A percentile compares a stretch with the other conserved stretches of the same genome.
Conservation (phyloP, 2,113 vertebrate species). For the Gallinago jamesoni region DNA sequence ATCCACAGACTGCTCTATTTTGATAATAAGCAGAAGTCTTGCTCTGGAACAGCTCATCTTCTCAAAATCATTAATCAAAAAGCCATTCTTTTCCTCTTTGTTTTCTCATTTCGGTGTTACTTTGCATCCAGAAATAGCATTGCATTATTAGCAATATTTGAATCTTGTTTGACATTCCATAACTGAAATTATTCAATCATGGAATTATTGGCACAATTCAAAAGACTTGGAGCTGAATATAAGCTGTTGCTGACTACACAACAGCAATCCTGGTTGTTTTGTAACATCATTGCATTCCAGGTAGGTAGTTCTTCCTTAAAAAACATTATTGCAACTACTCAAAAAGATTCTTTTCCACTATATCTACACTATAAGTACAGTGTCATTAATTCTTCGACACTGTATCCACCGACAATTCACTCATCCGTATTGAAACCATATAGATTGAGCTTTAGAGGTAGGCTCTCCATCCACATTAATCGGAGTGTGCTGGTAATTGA, state of each 20-base stretch:
- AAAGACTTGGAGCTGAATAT: background rate
- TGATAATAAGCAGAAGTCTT: background rate
- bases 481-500: background rate
- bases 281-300: background rate
- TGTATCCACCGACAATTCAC: background rate
- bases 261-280: background rate
- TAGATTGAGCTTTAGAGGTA: background rate
- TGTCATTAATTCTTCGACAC: background rate
- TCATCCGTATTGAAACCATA: background rate
- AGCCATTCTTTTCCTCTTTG: background rate
- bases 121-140: background rate
- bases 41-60: background rate
- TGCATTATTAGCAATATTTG: background rate
- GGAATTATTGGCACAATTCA: constrained; percentile 20
- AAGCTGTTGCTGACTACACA: constrained; percentile 8
- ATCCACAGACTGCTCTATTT: background rate
- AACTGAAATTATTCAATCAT: constrained; percentile 7
- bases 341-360: background rate
- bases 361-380: background rate
- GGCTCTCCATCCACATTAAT: background rate
- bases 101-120: background rate
- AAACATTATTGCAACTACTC: background rate
- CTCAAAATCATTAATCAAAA: background rate
- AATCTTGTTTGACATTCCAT: background rate
- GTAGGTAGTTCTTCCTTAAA: background rate